These are phyloP conservation scores for Monochamus alternatus DNA, from an alignment of 2,888 invertebrate species.

Conservation along the genomic window DNA sequence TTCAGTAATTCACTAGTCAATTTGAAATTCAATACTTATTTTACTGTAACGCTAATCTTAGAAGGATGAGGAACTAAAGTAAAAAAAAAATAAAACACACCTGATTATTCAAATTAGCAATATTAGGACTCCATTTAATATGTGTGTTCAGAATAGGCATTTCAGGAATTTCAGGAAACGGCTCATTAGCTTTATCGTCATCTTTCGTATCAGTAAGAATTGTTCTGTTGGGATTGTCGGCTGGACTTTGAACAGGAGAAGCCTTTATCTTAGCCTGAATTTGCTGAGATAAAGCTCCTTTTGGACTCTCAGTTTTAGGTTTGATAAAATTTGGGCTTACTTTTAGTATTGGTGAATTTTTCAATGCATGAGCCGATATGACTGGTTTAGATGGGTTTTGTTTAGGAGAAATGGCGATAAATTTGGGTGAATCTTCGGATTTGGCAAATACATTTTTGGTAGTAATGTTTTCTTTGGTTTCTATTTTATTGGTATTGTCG, in stretches of 20 bases:
- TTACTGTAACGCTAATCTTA: constrained; percentile 22
- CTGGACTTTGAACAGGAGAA: constrained; percentile 54
- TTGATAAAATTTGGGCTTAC: constrained; percentile 75
- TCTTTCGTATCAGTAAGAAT: constrained; percentile 38
- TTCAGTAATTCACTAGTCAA: neutral
- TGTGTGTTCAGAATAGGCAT: constrained; percentile 67
- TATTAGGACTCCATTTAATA: constrained; percentile 60
- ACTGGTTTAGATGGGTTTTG: constrained; percentile 33
- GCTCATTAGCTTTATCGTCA: constrained; percentile 47
- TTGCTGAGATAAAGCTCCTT: constrained; percentile 66
- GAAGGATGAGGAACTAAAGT: constrained; percentile 37
- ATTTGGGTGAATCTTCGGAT: constrained; percentile 52
- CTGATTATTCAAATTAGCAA: constrained; percentile 61
- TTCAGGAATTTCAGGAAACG: constrained; percentile 61
- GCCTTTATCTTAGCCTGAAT: constrained; percentile 66
- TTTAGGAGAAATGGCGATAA: constrained; percentile 54
- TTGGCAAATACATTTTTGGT: constrained; percentile 19
- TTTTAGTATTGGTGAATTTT: constrained; percentile 72
- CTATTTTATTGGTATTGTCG: neutral
- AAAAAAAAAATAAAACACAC: constrained; percentile 63
- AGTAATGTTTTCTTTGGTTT: constrained; percentile 3
- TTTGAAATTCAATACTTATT: neutral
- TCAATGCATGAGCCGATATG: constrained; percentile 56
- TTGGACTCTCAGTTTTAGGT: constrained; percentile 65
- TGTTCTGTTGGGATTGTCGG: constrained; percentile 49